phyloP scores from a whole-genome alignment of 2,113 vertebrate species.

The Thymallus thymallus region DNA sequence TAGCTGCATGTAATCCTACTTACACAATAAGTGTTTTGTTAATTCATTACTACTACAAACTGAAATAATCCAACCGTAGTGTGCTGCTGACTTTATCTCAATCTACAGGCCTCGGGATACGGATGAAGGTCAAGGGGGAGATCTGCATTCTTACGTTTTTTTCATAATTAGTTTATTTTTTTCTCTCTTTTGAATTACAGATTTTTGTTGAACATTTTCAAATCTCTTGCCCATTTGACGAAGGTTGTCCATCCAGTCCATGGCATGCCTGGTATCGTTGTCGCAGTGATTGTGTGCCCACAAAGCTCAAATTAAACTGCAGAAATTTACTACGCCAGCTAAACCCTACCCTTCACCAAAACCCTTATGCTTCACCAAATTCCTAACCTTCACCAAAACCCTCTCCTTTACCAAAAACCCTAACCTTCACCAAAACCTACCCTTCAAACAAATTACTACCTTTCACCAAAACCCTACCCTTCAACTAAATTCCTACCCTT shows the following conservation, averaged over 20 bases:
- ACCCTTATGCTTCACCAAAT: neutral
- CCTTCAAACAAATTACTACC: too few species aligned
- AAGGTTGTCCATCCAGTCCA: neutral
- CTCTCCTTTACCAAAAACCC: too few species aligned
- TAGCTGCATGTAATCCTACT: neutral
- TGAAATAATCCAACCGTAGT: neutral
- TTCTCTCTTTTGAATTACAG: too few species aligned
- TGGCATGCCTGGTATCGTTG: neutral
- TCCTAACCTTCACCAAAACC: neutral
- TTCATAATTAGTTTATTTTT: neutral
- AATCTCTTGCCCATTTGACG: neutral
- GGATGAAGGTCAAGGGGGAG: neutral
- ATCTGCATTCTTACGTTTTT: neutral
- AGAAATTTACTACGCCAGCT: neutral
- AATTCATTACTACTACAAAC: neutral
- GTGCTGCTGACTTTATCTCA: neutral
- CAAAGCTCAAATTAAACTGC: conserved; percentile 10
- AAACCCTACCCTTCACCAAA: neutral
- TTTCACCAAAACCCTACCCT: too few species aligned
- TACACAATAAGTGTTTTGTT: neutral
- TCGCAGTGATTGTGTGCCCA: neutral
- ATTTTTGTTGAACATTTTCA: neutral
- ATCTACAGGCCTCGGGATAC: neutral
- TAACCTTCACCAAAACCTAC: too few species aligned
- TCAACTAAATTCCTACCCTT: too few species aligned